phyloP scores from a whole-genome alignment of 2,888 invertebrate genomes.

The Lagria hirta region DNA sequence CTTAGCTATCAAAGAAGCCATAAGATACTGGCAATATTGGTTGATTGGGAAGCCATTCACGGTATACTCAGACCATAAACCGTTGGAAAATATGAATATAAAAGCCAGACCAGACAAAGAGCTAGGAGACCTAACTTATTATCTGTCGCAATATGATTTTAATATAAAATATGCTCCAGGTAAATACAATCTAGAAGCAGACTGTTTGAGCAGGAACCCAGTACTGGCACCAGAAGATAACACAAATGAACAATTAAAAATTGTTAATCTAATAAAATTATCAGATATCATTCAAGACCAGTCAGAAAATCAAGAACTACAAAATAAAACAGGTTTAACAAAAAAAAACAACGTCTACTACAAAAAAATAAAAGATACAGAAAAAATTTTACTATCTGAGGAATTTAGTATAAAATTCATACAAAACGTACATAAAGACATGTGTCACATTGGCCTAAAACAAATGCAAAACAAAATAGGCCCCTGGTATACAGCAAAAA shows the following conservation, averaged over 20 bases:
- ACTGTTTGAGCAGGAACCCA: slow-evolving; percentile 2
- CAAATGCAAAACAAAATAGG: slow-evolving; percentile 11
- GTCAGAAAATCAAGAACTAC: background rate
- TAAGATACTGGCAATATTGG: slow-evolving; percentile 3
- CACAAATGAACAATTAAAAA: slow-evolving; percentile 1
- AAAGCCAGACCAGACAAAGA: background rate
- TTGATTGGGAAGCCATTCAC: background rate
- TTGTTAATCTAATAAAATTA: background rate
- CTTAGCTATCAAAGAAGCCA: background rate
- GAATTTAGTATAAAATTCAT: slow-evolving; percentile 1
- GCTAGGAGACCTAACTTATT: background rate
- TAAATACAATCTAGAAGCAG: background rate
- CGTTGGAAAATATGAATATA: slow-evolving; percentile 4
- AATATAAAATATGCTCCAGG: slow-evolving; percentile 1
- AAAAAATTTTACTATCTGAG: slow-evolving; percentile 1
- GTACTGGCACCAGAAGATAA: background rate
- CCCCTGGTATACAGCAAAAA: slow-evolving; percentile 13
- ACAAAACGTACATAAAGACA: background rate
- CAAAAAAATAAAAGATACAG: background rate
- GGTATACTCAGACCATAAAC: slow-evolving; percentile 1
- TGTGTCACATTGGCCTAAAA: slow-evolving; percentile 3
- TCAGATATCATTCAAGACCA: background rate
- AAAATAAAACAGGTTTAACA: slow-evolving; percentile 1
- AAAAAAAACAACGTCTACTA: background rate
- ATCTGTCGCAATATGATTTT: slow-evolving; percentile 1